Evolutionary conservation across 1,140 invertebrate genomes (phyloP), one percentile per base, ranked within the genome.

Genomic region (Chionoecetes opilio): DNA sequence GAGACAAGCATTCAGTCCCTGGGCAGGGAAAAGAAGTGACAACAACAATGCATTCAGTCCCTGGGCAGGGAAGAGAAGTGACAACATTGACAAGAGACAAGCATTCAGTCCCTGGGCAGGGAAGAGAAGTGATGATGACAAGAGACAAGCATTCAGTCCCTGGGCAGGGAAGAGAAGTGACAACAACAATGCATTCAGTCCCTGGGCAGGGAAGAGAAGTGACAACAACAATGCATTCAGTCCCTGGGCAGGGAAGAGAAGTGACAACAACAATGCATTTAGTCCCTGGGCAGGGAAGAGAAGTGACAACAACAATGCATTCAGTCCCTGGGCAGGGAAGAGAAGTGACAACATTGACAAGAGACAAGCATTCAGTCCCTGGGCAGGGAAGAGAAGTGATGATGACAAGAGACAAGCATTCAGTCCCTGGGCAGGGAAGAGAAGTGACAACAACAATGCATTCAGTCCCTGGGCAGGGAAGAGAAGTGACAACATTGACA

Each of bases 401-500:
- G n/a, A n/a, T n/a, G n/a, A n/a, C n/a, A n/a, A n/a, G n/a, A n/a
- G n/a, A n/a, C 35, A 35, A 21, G 93, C 32, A 21, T 90, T 94
- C n/a, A 87, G 41, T 14, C 85, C 86, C 26, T 53, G 85, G 46
- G 46, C 85, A 14, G 93, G 41, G 0, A 87, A 88, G 32, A 34
- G 93, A 34, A 37, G 29, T 3, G 87, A 90, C 3, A 37, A 34
- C 6, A 29, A 93, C 17, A 88, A 94, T n/a, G 93, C 53, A 0
- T 94, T 94, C 63, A 94, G 93, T 34, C 63, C 93, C 9, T 94
- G 93, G 93, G 93, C 93, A n/a, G 93, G 93, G 2, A 94, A 94
- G 46, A 31, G 89, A 84, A 94, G 93, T 34, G 46, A 82, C 2
- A 46, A 34, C n/a, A n/a, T n/a, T 75, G 88, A 91, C 35, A 92